A percentile compares a stretch with the other conserved stretches of the same genome.
Conservation (phyloP, 2,888 invertebrate species). For the Chloromyia formosa region DNA sequence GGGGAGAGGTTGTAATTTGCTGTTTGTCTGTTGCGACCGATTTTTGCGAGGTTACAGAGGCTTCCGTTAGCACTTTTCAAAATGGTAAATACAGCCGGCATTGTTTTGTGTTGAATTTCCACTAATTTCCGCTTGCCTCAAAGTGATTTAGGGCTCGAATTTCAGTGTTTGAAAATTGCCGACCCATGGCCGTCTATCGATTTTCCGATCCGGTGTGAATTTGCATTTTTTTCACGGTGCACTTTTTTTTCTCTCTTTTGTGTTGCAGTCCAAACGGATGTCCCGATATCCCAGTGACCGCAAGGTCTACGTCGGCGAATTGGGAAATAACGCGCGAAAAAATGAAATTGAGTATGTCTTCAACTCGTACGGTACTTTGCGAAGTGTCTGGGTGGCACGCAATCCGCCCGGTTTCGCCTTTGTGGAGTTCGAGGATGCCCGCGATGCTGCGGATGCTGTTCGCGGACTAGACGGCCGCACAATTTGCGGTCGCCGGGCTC, state of each 20-base stretch:
- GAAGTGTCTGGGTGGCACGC: conserved; percentile 97
- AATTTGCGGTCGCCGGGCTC: conserved; percentile 87
- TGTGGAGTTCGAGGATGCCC: conserved; percentile 90
- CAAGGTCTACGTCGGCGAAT: conserved; percentile 95
- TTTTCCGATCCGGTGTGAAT: not conserved
- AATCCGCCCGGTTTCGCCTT: conserved; percentile 93
- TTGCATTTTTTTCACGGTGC: not conserved
- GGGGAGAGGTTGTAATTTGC: conserved; percentile 6
- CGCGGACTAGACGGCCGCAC: conserved; percentile 78
- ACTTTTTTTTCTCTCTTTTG: conserved; percentile 47
- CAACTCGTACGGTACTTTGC: conserved; percentile 88
- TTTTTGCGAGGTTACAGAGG: not conserved
- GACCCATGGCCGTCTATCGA: conserved; percentile 25
- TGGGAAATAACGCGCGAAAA: conserved; percentile 90
- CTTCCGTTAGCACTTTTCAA: conserved; percentile 7
- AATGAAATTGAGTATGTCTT: conserved; percentile 94
- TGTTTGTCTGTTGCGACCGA: not conserved
- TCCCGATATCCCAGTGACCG: conserved; percentile 85
- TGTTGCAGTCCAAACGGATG: conserved; percentile 66
- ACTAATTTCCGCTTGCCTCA: not conserved
- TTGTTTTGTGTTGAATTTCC: not conserved
- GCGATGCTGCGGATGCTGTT: conserved; percentile 91
- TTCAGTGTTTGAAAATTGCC: not conserved
- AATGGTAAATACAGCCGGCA: conserved; percentile 1
- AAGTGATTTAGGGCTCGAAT: not conserved